These are phyloP conservation scores for Drosophila colorata DNA, from an alignment of 2,888 invertebrate species.

Conservation along the genomic window DNA sequence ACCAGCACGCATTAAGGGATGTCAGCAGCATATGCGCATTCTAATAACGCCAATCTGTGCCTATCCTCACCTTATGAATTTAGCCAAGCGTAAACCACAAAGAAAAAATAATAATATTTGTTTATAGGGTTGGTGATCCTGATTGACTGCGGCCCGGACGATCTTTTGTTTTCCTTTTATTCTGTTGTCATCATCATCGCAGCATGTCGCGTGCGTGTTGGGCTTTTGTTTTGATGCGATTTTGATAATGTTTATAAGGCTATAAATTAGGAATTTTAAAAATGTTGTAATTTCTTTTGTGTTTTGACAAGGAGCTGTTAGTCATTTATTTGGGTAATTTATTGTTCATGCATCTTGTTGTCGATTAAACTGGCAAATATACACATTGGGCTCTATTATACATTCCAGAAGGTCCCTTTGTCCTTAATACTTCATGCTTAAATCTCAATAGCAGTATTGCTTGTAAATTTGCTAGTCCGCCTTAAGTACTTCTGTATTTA, in stretches of 20 bases:
- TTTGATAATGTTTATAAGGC: slow-evolving; percentile 76
- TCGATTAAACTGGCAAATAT: neutral
- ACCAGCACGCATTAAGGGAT: slow-evolving; percentile 38
- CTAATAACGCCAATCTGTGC: slow-evolving; percentile 68
- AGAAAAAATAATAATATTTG: neutral
- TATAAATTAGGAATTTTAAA: slow-evolving; percentile 66
- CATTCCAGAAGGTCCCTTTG: neutral
- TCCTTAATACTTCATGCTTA: neutral
- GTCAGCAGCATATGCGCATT: slow-evolving; percentile 58
- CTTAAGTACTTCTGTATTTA: slow-evolving; percentile 53
- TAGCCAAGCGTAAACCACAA: slow-evolving; percentile 55
- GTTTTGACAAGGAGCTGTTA: slow-evolving; percentile 43
- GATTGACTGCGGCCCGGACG: slow-evolving; percentile 34
- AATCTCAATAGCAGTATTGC: neutral
- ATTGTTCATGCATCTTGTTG: slow-evolving; percentile 37
- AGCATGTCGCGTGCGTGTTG: slow-evolving; percentile 50
- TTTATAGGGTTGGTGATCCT: slow-evolving; percentile 36
- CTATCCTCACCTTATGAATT: slow-evolving; percentile 35
- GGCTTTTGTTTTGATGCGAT: slow-evolving; percentile 72
- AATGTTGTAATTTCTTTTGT: slow-evolving; percentile 41
- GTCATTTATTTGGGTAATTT: slow-evolving; percentile 60
- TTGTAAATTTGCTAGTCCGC: slow-evolving; percentile 44
- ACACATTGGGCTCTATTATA: neutral
- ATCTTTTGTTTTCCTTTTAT: slow-evolving; percentile 36
- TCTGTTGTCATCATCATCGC: slow-evolving; percentile 59